A percentile compares a stretch with the other conserved stretches of the same genome.
phyloP scores from a whole-genome alignment of 2,797 vertebrate species.

The Dendrocincla tyrannina region DNA sequence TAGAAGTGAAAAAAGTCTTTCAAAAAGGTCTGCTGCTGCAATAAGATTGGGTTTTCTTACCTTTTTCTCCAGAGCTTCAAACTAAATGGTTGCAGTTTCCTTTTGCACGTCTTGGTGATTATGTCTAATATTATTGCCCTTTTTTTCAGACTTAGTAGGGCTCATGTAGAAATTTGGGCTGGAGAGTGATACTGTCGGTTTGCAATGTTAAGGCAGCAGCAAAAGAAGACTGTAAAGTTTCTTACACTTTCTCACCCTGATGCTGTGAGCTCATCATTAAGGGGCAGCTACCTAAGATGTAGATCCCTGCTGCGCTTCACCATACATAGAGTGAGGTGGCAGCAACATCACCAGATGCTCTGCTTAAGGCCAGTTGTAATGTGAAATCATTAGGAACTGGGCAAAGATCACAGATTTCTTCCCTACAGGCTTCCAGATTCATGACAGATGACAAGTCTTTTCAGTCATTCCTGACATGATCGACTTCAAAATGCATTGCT shows the following conservation, averaged over 20 bases:
- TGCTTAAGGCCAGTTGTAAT: neutral
- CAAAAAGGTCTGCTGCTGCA: neutral
- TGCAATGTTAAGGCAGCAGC: neutral
- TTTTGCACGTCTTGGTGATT: neutral
- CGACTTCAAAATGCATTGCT: neutral
- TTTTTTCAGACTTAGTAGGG: neutral
- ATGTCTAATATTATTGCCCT: neutral
- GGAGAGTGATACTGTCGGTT: neutral
- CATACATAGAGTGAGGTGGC: neutral
- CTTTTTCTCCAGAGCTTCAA: neutral
- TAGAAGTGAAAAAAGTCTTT: neutral
- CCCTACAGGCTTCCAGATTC: neutral
- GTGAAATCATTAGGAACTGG: neutral
- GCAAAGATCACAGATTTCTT: slow-evolving; percentile 30
- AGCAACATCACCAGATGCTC: neutral
- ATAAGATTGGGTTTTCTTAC: neutral
- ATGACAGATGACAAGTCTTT: slow-evolving; percentile 15
- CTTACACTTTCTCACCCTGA: neutral
- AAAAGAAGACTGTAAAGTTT: neutral
- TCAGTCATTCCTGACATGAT: neutral
- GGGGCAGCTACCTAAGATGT: fast-evolving
- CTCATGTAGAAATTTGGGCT: neutral
- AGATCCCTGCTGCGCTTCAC: neutral
- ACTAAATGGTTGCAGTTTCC: neutral
- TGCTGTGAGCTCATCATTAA: neutral